A percentile compares a stretch with the other conserved stretches of the same genome.
phyloP scores from a whole-genome alignment of 2,113 vertebrate species.

The Neogale vison region DNA sequence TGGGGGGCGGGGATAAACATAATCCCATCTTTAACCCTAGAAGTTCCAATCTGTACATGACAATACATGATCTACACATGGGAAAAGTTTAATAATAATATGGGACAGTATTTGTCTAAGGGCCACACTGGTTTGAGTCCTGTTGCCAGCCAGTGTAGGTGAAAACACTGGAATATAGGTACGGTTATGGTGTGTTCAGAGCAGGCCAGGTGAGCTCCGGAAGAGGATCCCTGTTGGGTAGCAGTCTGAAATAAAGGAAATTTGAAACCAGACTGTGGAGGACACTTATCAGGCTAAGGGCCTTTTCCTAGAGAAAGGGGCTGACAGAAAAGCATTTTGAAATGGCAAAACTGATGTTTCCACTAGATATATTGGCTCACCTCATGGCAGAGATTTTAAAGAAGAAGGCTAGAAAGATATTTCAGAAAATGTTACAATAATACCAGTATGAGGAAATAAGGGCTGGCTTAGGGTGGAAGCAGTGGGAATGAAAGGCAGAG shows the following conservation, averaged over 20 bases:
- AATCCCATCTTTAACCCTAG: neutral
- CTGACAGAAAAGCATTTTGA: neutral
- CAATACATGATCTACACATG: neutral
- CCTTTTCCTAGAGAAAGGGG: neutral
- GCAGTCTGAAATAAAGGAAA: neutral
- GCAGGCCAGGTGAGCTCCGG: neutral
- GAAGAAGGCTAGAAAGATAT: neutral
- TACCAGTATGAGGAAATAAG: neutral
- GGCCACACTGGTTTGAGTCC: neutral
- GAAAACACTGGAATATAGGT: neutral
- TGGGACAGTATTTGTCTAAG: neutral
- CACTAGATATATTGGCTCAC: neutral
- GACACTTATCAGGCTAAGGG: neutral
- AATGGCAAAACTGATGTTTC: neutral
- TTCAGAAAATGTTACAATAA: neutral
- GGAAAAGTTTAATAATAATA: neutral
- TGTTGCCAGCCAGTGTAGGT: neutral
- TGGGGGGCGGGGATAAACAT: neutral
- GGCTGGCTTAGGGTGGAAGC: neutral
- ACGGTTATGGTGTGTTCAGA: neutral
- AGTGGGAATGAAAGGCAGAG: neutral
- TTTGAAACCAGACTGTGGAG: neutral
- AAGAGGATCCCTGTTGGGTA: neutral
- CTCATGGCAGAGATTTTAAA: slow-evolving; percentile 2
- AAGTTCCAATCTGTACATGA: neutral